Evolutionary conservation across 2,888 invertebrate genomes (phyloP), one percentile per base, ranked within the genome.

Genomic region (Nyleta sp.): DNA sequence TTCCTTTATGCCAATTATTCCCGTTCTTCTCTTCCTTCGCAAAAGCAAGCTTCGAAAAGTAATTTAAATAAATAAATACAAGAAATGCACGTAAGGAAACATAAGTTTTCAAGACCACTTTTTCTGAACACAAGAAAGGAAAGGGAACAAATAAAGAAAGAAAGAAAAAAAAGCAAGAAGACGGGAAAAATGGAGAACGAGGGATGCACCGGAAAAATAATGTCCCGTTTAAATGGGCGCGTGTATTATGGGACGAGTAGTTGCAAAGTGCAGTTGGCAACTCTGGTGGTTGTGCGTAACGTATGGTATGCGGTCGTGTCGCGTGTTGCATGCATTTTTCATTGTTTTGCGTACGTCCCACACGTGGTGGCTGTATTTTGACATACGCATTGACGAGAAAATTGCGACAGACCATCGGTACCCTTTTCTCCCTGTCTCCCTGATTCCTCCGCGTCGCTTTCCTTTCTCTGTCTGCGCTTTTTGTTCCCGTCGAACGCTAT

Each of bases 341-440:
- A 87, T 87, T 81, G 83, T 83, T 82, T 86, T 83, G 83, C 70
- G 84, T 80, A 59, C 65, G 59, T 83, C 73, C 81, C 76, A 78
- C 64, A 74, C 72, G 71, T 72, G 74, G 74, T 64, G 68, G 72
- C 68, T 81, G 59, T 78, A 67, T 81, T 80, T 81, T 83, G 84
- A 83, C 84, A 78, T 80, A 75, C 79, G 83, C 81, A 87, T 88
- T 83, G 86, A 87, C 84, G 83, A 86, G 86, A 83, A 87, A 88
- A 87, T 87, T 86, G 83, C 84, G 76, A 80, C 74, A 76, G 73
- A 72, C 79, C 75, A 75, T 70, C 44, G 75, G 68, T 46, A 53
- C 60, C 74, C 59, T 33, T 55, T 40, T 35, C 60, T 48, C 48
- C 64, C 35, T 40, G 44, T 46, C 60, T 35, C 57, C 42, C 48